Percentiles rank a stretch among this genome's conserved stretches.
Conservation (phyloP, 2,888 invertebrate species). For the Crocallis elinguaria region DNA sequence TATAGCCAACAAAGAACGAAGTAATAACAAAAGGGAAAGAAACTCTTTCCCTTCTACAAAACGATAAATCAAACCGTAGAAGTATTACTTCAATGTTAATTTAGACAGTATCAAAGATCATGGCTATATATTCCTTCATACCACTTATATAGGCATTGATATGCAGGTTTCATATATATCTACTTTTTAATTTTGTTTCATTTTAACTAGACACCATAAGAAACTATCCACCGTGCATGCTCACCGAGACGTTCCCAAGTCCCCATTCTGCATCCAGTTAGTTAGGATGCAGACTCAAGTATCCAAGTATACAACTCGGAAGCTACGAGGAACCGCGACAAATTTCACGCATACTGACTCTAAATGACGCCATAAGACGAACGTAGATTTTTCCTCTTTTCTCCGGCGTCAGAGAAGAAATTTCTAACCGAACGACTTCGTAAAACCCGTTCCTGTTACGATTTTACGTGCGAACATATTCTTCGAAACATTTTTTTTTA, state of each 20-base stretch:
- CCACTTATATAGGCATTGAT: no score
- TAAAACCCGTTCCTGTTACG: conserved; percentile 52
- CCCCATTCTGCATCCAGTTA: conserved; percentile 47
- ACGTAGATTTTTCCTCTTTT: conserved; percentile 62
- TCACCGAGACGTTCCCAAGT: conserved; percentile 39
- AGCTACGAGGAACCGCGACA: conserved; percentile 58
- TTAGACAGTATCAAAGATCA: no score
- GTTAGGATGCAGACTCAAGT: conserved; percentile 45
- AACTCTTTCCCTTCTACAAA: no score
- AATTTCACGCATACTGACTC: conserved; percentile 77
- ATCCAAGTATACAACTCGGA: conserved; percentile 28
- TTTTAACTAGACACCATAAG: conserved; percentile 13
- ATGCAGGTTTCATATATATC: no score
- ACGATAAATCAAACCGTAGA: no score
- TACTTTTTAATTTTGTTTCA: no score
- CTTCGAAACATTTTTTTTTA: conserved; percentile 47
- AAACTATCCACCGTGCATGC: conserved; percentile 16
- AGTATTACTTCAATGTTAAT: no score
- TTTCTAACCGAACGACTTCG: conserved; percentile 71
- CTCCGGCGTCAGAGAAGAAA: conserved; percentile 53
- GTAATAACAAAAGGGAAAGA: no score
- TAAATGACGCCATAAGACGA: conserved; percentile 63
- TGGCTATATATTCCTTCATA: no score
- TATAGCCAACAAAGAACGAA: no score
- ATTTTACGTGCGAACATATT: conserved; percentile 51